Evolutionary conservation across 2,797 vertebrate genomes (phyloP), one percentile per base, ranked within the genome.

Genomic region (Hylomyscus alleni): DNA sequence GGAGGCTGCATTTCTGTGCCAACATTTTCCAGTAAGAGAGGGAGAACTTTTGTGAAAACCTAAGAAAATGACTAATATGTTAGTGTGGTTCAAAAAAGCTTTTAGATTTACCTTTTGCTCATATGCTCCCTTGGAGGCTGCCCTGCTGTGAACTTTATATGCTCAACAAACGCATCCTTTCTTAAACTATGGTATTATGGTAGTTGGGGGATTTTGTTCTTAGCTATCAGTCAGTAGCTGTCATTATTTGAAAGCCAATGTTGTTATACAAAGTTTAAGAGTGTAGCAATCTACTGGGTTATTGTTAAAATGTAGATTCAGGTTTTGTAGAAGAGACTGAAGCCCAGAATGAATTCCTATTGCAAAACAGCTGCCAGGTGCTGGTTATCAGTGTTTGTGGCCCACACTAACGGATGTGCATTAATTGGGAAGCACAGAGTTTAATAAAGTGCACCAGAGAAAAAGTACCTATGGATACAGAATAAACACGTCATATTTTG

Each of bases 1-100:
- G 14, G 15, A 54, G 65, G 95, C 52, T 93, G 19, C 5, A 89
- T 75, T 92, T n/a, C 0, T 11, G 7, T 78, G 22, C 95, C 54
- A 93, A 77, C 2, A 75, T 91, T 87, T 67, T 22, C 34, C 69
- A 89, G 20, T 56, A 86, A 95, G 95, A 82, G 44, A 65, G 75
- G 15, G 37, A 81, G 8, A 22, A 29, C 11, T 88, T 58, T 60
- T 60, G 10, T 92, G 26, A 26, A 91, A 67, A 44, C 8, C 14
- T 54, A 82, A 90, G 65, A 94, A 65, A 40, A 92, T 89, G 50
- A 65, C 17, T 58, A 69, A 22, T 85, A 85, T 4, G 31, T 80
- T 89, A 40, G 3, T 56, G 17, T 1, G 13, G 13, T 85, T 40
- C 9, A 17, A 17, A 90, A 91, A 60, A 81, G 58, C 6, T 60